phyloP scores from a whole-genome alignment of 2,888 invertebrate genomes.

The Drosophila pullipes region DNA sequence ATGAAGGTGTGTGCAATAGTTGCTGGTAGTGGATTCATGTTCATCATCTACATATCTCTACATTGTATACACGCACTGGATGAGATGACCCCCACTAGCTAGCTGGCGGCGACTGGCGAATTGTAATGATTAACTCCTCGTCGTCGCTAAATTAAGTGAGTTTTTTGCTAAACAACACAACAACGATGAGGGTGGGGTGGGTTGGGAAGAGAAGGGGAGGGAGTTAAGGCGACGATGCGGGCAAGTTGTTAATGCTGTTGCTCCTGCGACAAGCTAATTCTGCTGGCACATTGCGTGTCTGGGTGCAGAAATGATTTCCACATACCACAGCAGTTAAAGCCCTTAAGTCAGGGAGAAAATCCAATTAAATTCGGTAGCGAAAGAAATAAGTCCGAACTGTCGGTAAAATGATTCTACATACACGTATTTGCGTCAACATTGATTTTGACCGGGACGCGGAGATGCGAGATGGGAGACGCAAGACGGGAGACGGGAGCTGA shows the following conservation, averaged over 20 bases:
- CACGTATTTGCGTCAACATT: constrained; percentile 83
- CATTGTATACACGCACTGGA: constrained; percentile 44
- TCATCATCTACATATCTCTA: constrained; percentile 5
- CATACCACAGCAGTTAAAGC: constrained; percentile 82
- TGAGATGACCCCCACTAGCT: constrained; percentile 39
- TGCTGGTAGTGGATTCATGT: constrained; percentile 9
- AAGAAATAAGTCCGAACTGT: constrained; percentile 83
- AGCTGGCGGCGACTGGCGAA: constrained; percentile 55
- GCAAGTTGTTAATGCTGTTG: constrained; percentile 58
- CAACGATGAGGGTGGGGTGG: neutral
- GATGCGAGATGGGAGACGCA: neutral
- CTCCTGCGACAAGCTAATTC: constrained; percentile 65
- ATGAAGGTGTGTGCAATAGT: constrained; percentile 1
- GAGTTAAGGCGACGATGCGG: constrained; percentile 1
- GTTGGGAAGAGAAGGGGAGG: neutral
- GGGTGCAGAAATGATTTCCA: constrained; percentile 80
- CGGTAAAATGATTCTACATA: constrained; percentile 83
- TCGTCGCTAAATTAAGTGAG: constrained; percentile 81
- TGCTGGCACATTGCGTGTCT: constrained; percentile 70
- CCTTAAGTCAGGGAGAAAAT: constrained; percentile 83
- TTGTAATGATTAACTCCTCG: constrained; percentile 80
- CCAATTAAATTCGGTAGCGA: constrained; percentile 83
- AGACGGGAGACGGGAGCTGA: neutral
- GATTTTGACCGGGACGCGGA: constrained; percentile 62
- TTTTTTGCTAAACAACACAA: constrained; percentile 64